Percentiles rank a stretch among this genome's conserved stretches.
Conservation (phyloP, 2,888 invertebrate genomes). For the Opisthograptis luteolata region DNA sequence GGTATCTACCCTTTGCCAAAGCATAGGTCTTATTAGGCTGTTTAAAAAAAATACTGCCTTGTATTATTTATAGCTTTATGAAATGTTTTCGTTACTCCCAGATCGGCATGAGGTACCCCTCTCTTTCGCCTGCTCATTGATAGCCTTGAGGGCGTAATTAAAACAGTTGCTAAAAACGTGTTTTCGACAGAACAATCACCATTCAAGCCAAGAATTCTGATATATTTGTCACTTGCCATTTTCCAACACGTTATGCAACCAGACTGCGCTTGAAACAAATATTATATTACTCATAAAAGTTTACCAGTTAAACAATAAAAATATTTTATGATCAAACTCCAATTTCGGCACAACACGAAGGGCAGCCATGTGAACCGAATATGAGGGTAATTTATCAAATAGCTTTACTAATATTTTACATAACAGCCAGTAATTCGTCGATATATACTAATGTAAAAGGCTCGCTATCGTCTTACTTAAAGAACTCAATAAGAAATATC, state of each 20-base stretch:
- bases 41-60: too few species aligned
- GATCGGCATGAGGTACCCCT: too few species aligned
- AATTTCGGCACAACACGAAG: conserved; percentile 10
- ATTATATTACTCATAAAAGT: conserved; percentile 30
- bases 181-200: too few species aligned
- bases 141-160: too few species aligned
- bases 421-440: conserved; percentile 36
- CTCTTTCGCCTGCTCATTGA: too few species aligned
- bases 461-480: conserved; percentile 5
- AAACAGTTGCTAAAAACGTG: too few species aligned
- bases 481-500: background rate
- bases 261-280: conserved; percentile 15
- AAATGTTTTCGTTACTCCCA: too few species aligned
- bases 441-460: conserved; percentile 37
- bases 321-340: conserved; percentile 18
- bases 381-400: conserved; percentile 32
- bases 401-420: conserved; percentile 27
- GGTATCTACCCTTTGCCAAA: too few species aligned
- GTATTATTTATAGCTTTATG: too few species aligned
- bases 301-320: conserved; percentile 30
- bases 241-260: conserved; percentile 5
- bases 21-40: too few species aligned
- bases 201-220: too few species aligned
- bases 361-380: conserved; percentile 33
- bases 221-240: background rate